Conservation (phyloP, 2,797 vertebrate species). For the Sebastes diaconus region DNA sequence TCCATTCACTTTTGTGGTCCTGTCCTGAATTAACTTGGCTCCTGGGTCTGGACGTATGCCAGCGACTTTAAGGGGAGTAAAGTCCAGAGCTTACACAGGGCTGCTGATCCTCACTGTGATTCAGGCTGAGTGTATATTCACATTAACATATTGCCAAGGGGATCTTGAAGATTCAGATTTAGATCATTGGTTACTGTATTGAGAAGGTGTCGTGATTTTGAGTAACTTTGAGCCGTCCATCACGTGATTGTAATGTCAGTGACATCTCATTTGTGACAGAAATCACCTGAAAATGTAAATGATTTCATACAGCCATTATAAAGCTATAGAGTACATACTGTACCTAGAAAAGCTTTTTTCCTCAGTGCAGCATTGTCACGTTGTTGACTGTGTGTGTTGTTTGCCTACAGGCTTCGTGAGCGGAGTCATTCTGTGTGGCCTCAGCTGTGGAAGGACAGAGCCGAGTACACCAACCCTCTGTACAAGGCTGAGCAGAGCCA, state of each 20-base stretch:
- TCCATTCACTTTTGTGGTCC: not conserved
- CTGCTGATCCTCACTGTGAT: not conserved
- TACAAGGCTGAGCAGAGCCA: conserved; percentile 88
- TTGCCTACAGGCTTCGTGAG: conserved; percentile 84
- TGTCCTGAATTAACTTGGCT: not conserved
- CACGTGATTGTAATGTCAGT: too few species aligned
- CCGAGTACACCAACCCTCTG: conserved; percentile 89
- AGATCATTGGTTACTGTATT: not conserved
- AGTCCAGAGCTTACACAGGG: too few species aligned
- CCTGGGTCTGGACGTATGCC: too few species aligned
- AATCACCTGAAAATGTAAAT: not conserved
- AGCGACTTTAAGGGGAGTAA: too few species aligned
- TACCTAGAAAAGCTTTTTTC: too few species aligned
- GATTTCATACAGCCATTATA: not conserved
- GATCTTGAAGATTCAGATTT: not conserved
- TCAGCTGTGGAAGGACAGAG: conserved; percentile 90
- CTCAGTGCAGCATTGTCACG: too few species aligned
- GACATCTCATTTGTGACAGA: not conserved
- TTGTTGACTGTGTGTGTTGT: not conserved
- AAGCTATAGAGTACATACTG: not conserved
- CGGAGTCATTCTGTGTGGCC: conserved; percentile 91
- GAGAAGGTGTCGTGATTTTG: too few species aligned
- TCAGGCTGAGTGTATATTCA: not conserved
- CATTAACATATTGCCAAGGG: not conserved
- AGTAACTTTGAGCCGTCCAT: too few species aligned